These are phyloP conservation scores for Aquatica leii DNA, from an alignment of 2,888 invertebrate genomes.

Conservation along the genomic window DNA sequence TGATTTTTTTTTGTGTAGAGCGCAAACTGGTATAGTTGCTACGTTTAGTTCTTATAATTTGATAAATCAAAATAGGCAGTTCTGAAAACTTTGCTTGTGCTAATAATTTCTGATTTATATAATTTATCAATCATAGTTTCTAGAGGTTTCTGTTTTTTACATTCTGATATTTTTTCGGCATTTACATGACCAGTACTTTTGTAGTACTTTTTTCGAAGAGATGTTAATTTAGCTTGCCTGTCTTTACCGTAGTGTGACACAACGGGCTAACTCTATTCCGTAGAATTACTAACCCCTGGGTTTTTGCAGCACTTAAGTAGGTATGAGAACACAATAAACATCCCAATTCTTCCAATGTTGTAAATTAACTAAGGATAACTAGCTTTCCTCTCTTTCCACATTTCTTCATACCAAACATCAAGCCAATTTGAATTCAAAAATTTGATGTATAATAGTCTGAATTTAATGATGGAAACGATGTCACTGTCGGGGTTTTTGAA, in stretches of 20 bases:
- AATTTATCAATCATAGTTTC: not conserved
- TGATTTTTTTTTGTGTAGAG: too few species aligned
- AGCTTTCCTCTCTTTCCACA: not conserved
- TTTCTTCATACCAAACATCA: not conserved
- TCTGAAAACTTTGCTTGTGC: not conserved
- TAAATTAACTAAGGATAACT: not conserved
- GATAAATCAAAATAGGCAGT: too few species aligned
- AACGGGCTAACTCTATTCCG: not conserved
- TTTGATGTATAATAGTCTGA: too few species aligned
- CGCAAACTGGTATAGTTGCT: too few species aligned
- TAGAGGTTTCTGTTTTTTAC: not conserved
- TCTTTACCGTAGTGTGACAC: not conserved
- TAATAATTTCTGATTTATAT: not conserved
- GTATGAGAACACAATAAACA: not conserved
- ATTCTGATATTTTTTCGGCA: not conserved
- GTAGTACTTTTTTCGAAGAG: not conserved
- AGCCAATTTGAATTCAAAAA: too few species aligned
- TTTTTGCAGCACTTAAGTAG: not conserved
- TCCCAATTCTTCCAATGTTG: too few species aligned
- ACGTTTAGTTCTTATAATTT: too few species aligned
- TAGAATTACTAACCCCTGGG: not conserved
- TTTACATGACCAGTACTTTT: not conserved
- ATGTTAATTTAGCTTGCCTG: too few species aligned
- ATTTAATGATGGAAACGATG: too few species aligned
- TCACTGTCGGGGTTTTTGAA: too few species aligned